Evolutionary conservation across 2,797 vertebrate species (phyloP), one percentile per base, ranked within the genome.

Genomic region (Gouania willdenowi): DNA sequence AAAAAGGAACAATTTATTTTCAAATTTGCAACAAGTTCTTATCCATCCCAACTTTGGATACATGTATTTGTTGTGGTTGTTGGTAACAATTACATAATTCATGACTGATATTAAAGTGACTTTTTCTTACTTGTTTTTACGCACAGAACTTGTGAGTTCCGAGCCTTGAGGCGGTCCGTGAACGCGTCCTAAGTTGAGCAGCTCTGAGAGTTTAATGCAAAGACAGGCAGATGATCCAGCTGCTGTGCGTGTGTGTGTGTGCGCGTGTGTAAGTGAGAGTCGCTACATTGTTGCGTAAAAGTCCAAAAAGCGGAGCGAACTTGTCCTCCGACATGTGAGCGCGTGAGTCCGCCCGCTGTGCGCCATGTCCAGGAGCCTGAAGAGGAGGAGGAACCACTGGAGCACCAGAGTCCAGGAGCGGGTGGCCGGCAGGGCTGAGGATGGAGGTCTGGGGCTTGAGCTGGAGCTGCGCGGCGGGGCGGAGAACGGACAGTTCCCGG

Each of bases 341-440:
- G 64, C 51, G 61, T 81, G 77, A 79, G 67, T n/a, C 8, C 8
- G 39, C 31, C 43, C 16, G 27, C 41, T 55, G 26, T n/a, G 82
- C 90, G 89, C 90, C 87, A 98, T 98, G 95, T 95, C 94, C 90
- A 94, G 92, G 82, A 95, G 81, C 87, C 84, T 91, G 89, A 97
- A 92, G 87, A 95, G 90, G 90, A 77, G 65, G 71, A 95, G 92
- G 85, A 93, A 88, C 89, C 96, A 98, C 92, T 98, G 96, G 96
- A 98, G 91, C 50, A 92, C 90, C 91, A 91, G 92, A 87, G 95
- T 98, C 89, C 94, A 93, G 5, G 94, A 98, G 88, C 91, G 90
- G 66, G 88, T 93, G 77, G 83, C 97, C 34, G 82, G 86, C 79
- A 88, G 92, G 89, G 87, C 82, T 69, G 74, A 79, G 76, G 90